Conservation (phyloP, 1,140 invertebrate species). For the Cotesia typhae region DNA sequence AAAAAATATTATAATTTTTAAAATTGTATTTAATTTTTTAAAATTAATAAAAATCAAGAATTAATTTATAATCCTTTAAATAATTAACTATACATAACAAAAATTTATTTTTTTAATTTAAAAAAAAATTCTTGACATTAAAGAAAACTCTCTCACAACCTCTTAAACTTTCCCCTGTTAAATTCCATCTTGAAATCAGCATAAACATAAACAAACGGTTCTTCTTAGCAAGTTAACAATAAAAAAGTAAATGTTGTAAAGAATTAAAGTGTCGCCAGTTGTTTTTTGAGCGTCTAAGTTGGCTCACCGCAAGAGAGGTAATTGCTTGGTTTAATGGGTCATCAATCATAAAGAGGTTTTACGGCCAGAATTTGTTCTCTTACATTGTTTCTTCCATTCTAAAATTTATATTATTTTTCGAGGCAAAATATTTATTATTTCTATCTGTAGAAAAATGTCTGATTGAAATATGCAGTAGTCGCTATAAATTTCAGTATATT, state of each 20-base stretch:
- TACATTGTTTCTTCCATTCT: neutral
- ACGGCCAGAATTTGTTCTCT: slow-evolving; percentile 29
- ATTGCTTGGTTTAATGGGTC: slow-evolving; percentile 43
- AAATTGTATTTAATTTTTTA: no score
- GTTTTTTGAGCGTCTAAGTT: slow-evolving; percentile 34
- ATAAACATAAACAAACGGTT: neutral
- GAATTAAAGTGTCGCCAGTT: slow-evolving; percentile 36
- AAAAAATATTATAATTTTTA: no score
- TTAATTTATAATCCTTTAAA: no score
- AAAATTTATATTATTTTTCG: neutral
- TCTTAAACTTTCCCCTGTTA: no score
- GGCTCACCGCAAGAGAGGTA: slow-evolving; percentile 39
- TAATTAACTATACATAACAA: no score
- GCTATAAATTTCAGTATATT: no score
- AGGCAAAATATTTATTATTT: neutral
- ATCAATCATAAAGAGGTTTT: slow-evolving; percentile 39
- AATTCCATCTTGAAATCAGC: no score
- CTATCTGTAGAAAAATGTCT: neutral
- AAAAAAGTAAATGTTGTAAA: slow-evolving; percentile 21
- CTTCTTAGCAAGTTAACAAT: neutral
- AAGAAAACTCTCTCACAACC: no score
- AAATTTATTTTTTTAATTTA: no score
- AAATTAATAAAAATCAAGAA: no score
- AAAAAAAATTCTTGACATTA: no score
- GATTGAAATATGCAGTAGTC: no score